Evolutionary conservation across 2,113 vertebrate species (phyloP).

Genomic region (Ophthalmolycus amberensis): DNA sequence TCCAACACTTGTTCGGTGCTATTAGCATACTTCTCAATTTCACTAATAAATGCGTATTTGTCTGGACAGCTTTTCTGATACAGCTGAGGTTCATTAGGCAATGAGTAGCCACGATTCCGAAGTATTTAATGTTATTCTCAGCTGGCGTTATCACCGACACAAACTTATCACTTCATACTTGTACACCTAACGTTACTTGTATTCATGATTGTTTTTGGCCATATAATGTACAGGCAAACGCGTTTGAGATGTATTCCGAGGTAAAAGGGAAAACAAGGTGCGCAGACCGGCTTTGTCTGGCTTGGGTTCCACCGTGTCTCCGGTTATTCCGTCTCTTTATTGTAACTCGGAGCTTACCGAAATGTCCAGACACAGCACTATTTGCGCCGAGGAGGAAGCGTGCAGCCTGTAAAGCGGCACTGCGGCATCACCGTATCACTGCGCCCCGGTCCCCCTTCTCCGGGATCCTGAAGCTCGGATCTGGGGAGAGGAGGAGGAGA

Average conservation of each 20-base stretch:
- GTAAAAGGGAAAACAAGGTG: not conserved
- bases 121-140: not conserved
- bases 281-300: not conserved
- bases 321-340: accelerated
- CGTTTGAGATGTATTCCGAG: not conserved
- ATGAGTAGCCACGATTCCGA: not conserved
- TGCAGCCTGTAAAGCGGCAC: slow-evolving; percentile 86
- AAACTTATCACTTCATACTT: not conserved
- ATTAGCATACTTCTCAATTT: not conserved
- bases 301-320: not conserved
- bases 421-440: slow-evolving; percentile 86
- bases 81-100: not conserved
- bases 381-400: slow-evolving; percentile 84
- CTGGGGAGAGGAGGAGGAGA: slow-evolving; percentile 77
- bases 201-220: not conserved
- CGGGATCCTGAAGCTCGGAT: slow-evolving; percentile 84
- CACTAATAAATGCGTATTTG: not conserved
- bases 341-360: not conserved
- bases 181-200: not conserved
- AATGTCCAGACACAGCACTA: slow-evolving; percentile 76
- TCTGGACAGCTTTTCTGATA: not conserved
- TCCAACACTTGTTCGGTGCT: not conserved
- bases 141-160: not conserved
- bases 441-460: slow-evolving; percentile 82
- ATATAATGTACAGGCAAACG: not conserved